Evolutionary conservation across 2,113 vertebrate species (phyloP), one percentile per base, ranked within the genome.

Genomic region (Equus quagga): DNA sequence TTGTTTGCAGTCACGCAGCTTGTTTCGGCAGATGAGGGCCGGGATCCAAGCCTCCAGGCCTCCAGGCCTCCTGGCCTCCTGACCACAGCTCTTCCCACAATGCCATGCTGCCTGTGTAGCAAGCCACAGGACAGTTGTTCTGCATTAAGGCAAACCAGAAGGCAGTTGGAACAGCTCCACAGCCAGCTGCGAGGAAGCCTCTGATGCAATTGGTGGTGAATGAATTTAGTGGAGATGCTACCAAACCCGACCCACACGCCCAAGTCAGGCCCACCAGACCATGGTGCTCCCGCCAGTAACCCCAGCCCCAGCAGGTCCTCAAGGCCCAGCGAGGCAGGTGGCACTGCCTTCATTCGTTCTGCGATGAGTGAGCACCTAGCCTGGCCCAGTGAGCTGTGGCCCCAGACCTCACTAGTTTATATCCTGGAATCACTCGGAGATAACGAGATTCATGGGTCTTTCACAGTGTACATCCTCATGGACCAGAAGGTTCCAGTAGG

Each of bases 101-200:
- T 11, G 49, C 60, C 13, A 1, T 0, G 24, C 89, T 92, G 67
- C 44, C 89, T 88, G 81, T 89, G 89, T 78, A 94, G 44, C 96
- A 95, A 97, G 21, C 58, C 96, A 44, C 81, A 65, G 94, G 82
- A 72, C 84, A 91, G 95, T 97, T 93, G 91, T 78, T 97, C 86
- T 86, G 46, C 64, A 56, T 96, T 96, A 93, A 69, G 46, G 46
- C 28, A 26, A 93, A 96, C 82, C 67, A 80, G 90, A 92, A 70
- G 36, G 36, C 92, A 60, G 58, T 11, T 8, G 28, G 96, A 91
- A 83, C 2, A 28, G 80, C 33, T n/a, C 49, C 78, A 65, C 44
- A 81, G 64, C 58, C 41, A 14, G 65, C 93, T 97, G 67, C 4
- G 36, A 49, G 85, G 80, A 84, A 83, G 31, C 41, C 64, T 67